A percentile compares a stretch with the other conserved stretches of the same genome.
phyloP scores from a whole-genome alignment of 1,140 invertebrate genomes.

The Ceratosolen solmsi region DNA sequence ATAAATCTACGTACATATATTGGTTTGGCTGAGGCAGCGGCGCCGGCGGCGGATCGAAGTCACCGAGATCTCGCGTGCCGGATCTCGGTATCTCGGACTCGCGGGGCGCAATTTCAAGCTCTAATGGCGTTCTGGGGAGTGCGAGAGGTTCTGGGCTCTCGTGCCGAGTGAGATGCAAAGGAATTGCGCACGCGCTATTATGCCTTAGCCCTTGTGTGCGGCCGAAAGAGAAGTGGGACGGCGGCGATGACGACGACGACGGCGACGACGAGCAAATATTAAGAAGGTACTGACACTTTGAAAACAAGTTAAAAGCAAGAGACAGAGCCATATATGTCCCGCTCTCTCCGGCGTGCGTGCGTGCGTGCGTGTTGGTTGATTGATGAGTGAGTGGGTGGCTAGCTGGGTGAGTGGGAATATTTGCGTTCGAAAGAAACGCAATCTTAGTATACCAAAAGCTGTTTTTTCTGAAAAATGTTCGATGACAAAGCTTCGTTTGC shows the following conservation, averaged over 20 bases:
- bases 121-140: slow-evolving; percentile 39
- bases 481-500: background rate
- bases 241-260: too few relatives aligned
- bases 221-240: too few relatives aligned
- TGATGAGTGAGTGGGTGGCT: too few relatives aligned
- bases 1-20: background rate
- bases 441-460: too few relatives aligned
- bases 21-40: background rate
- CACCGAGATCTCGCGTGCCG: slow-evolving; percentile 20
- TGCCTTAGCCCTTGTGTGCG: background rate
- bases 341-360: too few relatives aligned
- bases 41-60: slow-evolving; percentile 11
- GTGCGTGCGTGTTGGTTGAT: too few relatives aligned
- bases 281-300: background rate
- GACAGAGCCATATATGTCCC: too few relatives aligned
- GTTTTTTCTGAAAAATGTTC: too few relatives aligned
- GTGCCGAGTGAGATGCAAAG: background rate
- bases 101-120: background rate
- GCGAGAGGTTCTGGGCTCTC: background rate
- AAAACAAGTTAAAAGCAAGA: background rate
- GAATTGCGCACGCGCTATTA: slow-evolving; percentile 10
- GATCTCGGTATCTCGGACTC: background rate
- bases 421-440: too few relatives aligned
- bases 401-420: too few relatives aligned
- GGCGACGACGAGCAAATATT: background rate